phyloP scores from a whole-genome alignment of 2,113 vertebrate species.

The Indicator indicator region DNA sequence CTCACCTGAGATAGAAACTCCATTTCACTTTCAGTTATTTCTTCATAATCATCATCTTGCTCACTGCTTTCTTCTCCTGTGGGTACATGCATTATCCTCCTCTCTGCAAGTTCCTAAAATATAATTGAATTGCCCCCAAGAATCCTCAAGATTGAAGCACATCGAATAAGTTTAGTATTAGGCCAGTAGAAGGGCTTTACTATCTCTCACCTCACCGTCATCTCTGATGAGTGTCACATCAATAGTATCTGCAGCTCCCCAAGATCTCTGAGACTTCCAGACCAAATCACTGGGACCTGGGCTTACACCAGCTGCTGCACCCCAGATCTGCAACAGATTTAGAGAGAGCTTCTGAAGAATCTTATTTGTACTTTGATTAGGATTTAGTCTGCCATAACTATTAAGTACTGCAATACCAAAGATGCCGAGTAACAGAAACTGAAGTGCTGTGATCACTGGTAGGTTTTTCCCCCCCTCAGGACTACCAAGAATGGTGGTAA shows the following conservation, averaged over 20 bases:
- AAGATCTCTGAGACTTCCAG: conserved; percentile 78
- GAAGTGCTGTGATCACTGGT: not conserved
- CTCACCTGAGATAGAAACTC: conserved; percentile 76
- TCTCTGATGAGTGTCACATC: conserved; percentile 77
- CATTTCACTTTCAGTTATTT: conserved; percentile 64
- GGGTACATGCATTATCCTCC: conserved; percentile 64
- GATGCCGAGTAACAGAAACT: not conserved
- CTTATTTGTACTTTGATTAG: not conserved
- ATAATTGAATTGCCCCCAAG: not conserved
- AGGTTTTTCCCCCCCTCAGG: not conserved
- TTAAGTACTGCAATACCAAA: not conserved
- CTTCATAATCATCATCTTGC: conserved; percentile 74
- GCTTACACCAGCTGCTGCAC: conserved; percentile 71
- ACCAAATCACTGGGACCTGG: conserved; percentile 77
- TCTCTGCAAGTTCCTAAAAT: conserved; percentile 80
- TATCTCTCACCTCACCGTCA: conserved; percentile 67
- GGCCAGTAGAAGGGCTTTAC: not conserved
- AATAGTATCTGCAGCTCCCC: conserved; percentile 74
- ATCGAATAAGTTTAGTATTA: not conserved
- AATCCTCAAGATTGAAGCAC: not conserved
- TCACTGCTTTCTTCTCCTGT: conserved; percentile 53
- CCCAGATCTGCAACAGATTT: conserved; percentile 81
- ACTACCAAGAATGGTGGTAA: not conserved
- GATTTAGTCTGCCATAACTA: not conserved
- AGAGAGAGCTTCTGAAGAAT: not conserved